phyloP scores from a whole-genome alignment of 2,113 vertebrate genomes.

The Hydrolagus affinis region DNA sequence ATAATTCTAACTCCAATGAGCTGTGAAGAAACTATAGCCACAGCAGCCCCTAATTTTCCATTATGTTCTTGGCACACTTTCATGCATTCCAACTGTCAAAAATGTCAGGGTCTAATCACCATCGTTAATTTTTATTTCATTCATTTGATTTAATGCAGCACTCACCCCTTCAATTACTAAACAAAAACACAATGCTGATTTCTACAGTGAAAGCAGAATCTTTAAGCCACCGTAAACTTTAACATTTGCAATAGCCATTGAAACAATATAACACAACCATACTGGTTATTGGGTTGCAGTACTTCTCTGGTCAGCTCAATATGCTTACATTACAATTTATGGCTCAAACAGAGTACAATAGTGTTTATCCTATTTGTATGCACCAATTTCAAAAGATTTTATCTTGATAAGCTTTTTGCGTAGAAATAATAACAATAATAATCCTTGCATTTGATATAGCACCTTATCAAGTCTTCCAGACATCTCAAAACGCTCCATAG shows the following conservation, averaged over 20 bases:
- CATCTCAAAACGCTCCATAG: not conserved
- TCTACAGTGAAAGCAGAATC: not conserved
- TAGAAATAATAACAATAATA: no score
- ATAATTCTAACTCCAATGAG: no score
- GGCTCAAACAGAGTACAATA: no score
- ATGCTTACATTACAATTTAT: not conserved
- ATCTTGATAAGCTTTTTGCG: no score
- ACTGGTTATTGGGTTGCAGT: not conserved
- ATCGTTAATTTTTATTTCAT: not conserved
- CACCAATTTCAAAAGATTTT: no score
- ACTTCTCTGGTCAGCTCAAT: not conserved
- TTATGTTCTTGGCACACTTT: no score
- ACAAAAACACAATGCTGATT: not conserved
- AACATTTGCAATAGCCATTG: not conserved
- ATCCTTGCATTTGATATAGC: not conserved
- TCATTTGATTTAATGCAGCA: not conserved
- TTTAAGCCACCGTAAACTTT: no score
- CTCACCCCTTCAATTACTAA: not conserved
- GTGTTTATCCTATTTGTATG: no score
- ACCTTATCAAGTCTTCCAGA: not conserved
- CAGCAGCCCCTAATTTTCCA: no score
- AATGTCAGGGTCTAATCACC: not conserved
- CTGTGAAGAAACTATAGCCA: no score
- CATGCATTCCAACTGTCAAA: no score
- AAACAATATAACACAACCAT: not conserved